Conservation (phyloP, 2,113 vertebrate species). For the Buteo buteo region DNA sequence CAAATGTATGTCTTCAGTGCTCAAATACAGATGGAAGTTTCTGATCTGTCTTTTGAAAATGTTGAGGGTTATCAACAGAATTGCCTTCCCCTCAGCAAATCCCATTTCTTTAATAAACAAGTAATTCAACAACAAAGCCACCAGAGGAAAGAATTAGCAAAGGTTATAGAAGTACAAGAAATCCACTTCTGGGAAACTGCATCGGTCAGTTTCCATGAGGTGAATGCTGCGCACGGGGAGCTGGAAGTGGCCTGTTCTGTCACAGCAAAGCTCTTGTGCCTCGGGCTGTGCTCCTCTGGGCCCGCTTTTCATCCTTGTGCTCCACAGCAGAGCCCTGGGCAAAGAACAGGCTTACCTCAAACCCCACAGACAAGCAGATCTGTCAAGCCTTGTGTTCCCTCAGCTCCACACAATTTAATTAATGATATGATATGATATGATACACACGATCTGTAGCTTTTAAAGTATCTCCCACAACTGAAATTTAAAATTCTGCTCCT, state of each 20-base stretch:
- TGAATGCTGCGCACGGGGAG: accelerated
- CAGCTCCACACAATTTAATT: background rate
- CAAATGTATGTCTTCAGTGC: background rate
- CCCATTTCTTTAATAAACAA: background rate
- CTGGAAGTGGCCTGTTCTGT: background rate
- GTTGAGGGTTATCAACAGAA: background rate
- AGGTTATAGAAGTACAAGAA: background rate
- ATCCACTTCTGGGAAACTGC: background rate
- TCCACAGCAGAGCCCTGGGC: background rate
- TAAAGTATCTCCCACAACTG: background rate
- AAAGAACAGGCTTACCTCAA: background rate
- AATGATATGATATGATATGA: background rate
- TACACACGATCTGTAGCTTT: background rate
- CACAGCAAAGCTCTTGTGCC: background rate
- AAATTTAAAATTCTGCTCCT: background rate
- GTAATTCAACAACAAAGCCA: background rate
- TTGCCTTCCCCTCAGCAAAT: background rate
- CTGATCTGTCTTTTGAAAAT: background rate
- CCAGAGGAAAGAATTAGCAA: background rate
- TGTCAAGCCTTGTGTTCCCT: background rate
- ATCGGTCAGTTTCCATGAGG: background rate
- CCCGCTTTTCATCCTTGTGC: background rate
- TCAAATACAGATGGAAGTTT: background rate
- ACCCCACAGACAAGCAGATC: background rate
- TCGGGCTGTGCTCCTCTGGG: background rate